Conservation (phyloP, 1,140 invertebrate species). For the Neoseiulus cucumeris region DNA sequence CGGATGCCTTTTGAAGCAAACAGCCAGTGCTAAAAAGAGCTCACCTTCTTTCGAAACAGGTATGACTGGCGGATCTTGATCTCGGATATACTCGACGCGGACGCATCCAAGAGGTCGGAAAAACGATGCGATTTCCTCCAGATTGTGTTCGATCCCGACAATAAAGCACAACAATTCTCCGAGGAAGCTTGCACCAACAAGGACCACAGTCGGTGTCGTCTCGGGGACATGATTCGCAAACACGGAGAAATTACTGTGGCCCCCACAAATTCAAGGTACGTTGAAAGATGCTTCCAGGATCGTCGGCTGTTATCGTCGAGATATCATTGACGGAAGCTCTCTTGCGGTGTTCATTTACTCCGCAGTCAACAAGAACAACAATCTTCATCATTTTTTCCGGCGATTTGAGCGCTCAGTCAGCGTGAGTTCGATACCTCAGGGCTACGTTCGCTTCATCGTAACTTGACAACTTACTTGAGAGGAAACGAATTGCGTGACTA, state of each 20-base stretch:
- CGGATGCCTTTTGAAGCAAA: no score
- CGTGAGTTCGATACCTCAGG: no score
- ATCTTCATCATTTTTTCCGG: no score
- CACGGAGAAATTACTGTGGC: slow-evolving; percentile 41
- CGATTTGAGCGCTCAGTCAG: no score
- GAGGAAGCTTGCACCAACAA: slow-evolving; percentile 27
- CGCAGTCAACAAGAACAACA: no score
- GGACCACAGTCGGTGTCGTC: slow-evolving; percentile 28
- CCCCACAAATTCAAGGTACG: slow-evolving; percentile 21
- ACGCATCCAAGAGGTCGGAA: slow-evolving; percentile 24
- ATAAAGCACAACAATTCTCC: slow-evolving; percentile 30
- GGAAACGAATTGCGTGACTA: no score
- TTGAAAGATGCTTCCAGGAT: not conserved
- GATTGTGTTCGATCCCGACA: slow-evolving; percentile 59
- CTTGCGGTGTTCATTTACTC: no score
- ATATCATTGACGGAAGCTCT: no score
- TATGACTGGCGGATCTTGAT: slow-evolving; percentile 75
- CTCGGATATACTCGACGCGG: slow-evolving; percentile 57
- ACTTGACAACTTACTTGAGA: no score
- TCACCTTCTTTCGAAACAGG: not conserved
- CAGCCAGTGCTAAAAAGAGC: no score
- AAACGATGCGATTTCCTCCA: slow-evolving; percentile 56
- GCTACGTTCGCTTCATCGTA: no score
- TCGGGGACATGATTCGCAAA: slow-evolving; percentile 57
- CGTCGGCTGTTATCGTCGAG: no score